Evolutionary conservation across 2,888 invertebrate species (phyloP), one percentile per base, ranked within the genome.

Genomic region (Cheilosia vernalis): DNA sequence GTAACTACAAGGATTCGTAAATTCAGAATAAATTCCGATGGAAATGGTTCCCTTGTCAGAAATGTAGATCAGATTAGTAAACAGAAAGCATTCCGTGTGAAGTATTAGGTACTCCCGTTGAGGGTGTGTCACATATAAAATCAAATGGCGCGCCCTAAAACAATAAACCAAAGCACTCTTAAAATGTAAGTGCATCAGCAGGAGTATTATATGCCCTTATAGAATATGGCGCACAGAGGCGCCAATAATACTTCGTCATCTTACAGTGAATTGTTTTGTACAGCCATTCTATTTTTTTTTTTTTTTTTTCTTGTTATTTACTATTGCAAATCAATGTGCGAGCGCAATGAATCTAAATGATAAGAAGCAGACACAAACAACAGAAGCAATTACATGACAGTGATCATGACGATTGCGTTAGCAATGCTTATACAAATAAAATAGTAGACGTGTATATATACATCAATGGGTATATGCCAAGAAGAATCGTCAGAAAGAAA

Each of bases 251-350:
- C 21, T 56, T n/a, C 33, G 42, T n/a, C 44, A 56, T 21, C 44
- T 15, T 42, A 56, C 30, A 56, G 19, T 33, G 17, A 69, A 56
- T 58, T 47, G 37, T 24, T 47, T 47, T 56, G 7, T 21, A 13
- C 21, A 47, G 44, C 47, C 3, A 33, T 33, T 56, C 24, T 55
- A 55, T 60, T 60, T 40, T 37, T 19, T 60, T 1, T 27, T n/a
- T n/a, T n/a, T n/a, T 60, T 60, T 40, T 10, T 27, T 27, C 27
- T 27, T 9, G 7, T 9, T 9, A 30, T 30, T 30, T 30, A 37
- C 19, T 72, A 72, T 73, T 55, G 30, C 53, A 63, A 44, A 63
- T 63, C 10, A 63, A 53, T 63, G 53, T 24, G 53, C 60, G 40
- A 72, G 5, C 21, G 42, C 7, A 55, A 67, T 55, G 15, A 44